Conservation (phyloP, 1,140 invertebrate species). For the Nephila pilipes region DNA sequence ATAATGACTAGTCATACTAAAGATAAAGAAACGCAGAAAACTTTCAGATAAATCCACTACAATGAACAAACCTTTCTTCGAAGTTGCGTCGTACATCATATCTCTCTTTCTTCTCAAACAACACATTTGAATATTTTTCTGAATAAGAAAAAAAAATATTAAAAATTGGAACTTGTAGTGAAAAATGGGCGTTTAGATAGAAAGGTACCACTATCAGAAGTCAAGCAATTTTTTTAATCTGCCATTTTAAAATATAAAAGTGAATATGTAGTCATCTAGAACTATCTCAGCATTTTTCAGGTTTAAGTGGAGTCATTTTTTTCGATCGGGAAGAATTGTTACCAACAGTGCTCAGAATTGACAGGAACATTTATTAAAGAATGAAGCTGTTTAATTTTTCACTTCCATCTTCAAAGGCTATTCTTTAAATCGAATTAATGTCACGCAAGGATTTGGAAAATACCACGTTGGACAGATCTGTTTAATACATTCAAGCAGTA, state of each 20-base stretch:
- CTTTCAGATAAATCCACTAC: background rate
- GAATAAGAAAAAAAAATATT: background rate
- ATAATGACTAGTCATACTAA: background rate
- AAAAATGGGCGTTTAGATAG: background rate
- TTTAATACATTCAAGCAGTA: no score
- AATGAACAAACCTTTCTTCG: background rate
- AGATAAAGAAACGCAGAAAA: constrained; percentile 12
- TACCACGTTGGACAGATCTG: no score
- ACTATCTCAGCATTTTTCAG: constrained; percentile 43
- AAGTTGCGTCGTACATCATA: constrained; percentile 23
- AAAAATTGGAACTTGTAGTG: background rate
- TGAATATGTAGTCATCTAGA: constrained; percentile 16
- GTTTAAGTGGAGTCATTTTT: background rate
- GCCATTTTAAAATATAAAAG: constrained; percentile 51
- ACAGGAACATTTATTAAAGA: constrained; percentile 45
- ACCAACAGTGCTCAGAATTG: constrained; percentile 17
- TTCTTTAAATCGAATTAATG: background rate
- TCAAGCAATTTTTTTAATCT: constrained; percentile 58
- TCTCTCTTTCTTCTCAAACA: background rate
- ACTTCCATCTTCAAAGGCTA: background rate
- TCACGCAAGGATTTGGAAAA: background rate
- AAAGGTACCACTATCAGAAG: constrained; percentile 17
- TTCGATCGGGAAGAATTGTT: background rate
- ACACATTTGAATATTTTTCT: constrained; percentile 48
- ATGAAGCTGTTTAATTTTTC: constrained; percentile 15